These are phyloP conservation scores for Physella acuta DNA, from an alignment of 1,140 invertebrate genomes.

Conservation along the genomic window DNA sequence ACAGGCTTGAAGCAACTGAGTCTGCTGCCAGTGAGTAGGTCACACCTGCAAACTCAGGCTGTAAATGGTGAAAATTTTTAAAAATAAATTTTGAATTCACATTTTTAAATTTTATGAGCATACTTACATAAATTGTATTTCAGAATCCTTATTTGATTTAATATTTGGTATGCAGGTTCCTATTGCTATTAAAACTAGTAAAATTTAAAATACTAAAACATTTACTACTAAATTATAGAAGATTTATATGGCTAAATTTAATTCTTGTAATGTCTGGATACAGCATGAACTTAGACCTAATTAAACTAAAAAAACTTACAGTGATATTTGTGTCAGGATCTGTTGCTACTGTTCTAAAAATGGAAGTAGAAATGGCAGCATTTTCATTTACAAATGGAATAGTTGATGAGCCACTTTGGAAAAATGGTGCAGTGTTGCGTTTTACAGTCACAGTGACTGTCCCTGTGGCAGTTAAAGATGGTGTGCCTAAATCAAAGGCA, in stretches of 20 bases:
- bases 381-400: not conserved
- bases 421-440: constrained; percentile 5
- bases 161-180: not conserved
- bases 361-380: not conserved
- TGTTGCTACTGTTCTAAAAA: not conserved
- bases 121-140: not conserved
- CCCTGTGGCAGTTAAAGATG: not conserved
- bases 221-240: not conserved
- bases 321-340: constrained; percentile 6
- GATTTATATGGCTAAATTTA: not conserved
- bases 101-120: not conserved
- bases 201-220: not conserved
- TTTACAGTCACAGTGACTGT: constrained; percentile 9
- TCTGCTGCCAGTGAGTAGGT: constrained; percentile 13
- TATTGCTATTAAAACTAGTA: not conserved
- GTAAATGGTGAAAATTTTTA: not conserved
- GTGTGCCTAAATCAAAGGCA: constrained; percentile 10
- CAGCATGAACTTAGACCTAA: not conserved
- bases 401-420: not conserved
- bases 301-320: not conserved
- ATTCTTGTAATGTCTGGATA: not conserved
- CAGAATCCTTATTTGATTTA: not conserved
- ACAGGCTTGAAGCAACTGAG: not conserved
- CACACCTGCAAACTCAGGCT: constrained; percentile 18
- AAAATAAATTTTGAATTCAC: not conserved